Conservation (phyloP, 2,888 invertebrate genomes). For the Pachliopta kotzebuea region DNA sequence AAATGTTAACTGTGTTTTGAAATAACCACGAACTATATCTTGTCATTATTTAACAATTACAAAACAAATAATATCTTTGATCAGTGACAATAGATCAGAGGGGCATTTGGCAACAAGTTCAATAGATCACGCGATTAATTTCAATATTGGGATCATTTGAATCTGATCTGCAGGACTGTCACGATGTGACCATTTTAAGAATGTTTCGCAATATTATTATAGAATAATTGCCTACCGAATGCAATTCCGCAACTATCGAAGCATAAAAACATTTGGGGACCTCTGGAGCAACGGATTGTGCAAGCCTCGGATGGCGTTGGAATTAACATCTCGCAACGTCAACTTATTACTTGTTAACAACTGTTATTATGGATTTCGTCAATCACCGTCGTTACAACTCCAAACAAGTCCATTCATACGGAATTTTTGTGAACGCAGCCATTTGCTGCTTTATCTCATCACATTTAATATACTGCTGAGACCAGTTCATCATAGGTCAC, state of each 20-base stretch:
- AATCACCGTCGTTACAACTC: constrained; percentile 56
- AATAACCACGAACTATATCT: neutral
- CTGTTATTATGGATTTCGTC: constrained; percentile 64
- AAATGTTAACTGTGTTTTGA: neutral
- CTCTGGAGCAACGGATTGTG: constrained; percentile 51
- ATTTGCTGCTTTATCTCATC: constrained; percentile 5
- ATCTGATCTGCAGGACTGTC: constrained; percentile 59
- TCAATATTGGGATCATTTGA: constrained; percentile 59
- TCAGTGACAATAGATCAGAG: constrained; percentile 43
- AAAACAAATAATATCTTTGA: constrained; percentile 26
- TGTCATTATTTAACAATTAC: constrained; percentile 22
- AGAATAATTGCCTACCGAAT: constrained; percentile 56
- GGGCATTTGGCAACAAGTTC: constrained; percentile 69
- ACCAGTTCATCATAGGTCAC: constrained; percentile 15
- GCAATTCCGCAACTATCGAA: constrained; percentile 49
- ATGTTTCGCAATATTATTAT: constrained; percentile 58
- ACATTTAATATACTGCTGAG: constrained; percentile 12
- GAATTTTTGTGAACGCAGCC: constrained; percentile 37
- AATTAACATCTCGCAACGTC: constrained; percentile 62
- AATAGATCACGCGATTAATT: constrained; percentile 71
- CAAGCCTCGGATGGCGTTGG: constrained; percentile 57
- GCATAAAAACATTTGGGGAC: constrained; percentile 59
- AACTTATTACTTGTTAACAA: constrained; percentile 67
- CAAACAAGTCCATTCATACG: constrained; percentile 55
- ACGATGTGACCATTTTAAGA: constrained; percentile 67